Base-by-base conservation (phyloP, 2,797 vertebrate species). In the Mus spretus region DNA sequence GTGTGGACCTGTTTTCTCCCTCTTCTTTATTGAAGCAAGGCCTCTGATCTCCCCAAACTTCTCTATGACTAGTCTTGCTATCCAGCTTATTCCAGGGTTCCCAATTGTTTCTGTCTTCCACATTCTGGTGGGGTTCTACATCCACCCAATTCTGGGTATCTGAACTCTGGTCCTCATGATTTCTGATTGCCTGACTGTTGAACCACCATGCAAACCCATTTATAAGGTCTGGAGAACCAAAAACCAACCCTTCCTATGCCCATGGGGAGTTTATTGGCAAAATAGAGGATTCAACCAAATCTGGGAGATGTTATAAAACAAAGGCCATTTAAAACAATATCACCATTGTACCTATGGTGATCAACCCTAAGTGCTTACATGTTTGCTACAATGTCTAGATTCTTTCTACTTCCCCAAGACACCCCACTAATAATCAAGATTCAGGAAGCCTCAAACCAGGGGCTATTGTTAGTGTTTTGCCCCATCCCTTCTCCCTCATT, bases 301-400 rank as follows among this genome's bases (percentile, higher is more conserved):
- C 31, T 37, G 11, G 53, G 15, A 15, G 65, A 40, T 50, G 72
- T 31, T 80, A 10, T 28, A 24, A 5, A 74, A 78, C 34, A 81
- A 47, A 65, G 50, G 34, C 2, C 1, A 37, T 53, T 50, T 65
- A 47, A 4, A 55, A 53, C 0, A 6, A 3, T 14, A 4, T 40
- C 50, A 40, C 17, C 22, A n/a, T 81, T 65, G 53, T 22, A 3
- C 10, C 6, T 37, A 15, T 22, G 28, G 57, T n/a, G 28, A 44
- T 44, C 12, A 11, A 3, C 11, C 2, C 55, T 17, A 50, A 15
- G 2, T 0, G 4, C 31, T 6, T 10, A 15, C 7, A 20, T 34
- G 0, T 12, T 34, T 55, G 14, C 26, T 57, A n/a, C 6, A 5
- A 4, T 26, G 3, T 12, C 40, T 11, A 26, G 28, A 3, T 0